Evolutionary conservation across 2,113 vertebrate genomes (phyloP).

Genomic region (Salvator merianae): DNA sequence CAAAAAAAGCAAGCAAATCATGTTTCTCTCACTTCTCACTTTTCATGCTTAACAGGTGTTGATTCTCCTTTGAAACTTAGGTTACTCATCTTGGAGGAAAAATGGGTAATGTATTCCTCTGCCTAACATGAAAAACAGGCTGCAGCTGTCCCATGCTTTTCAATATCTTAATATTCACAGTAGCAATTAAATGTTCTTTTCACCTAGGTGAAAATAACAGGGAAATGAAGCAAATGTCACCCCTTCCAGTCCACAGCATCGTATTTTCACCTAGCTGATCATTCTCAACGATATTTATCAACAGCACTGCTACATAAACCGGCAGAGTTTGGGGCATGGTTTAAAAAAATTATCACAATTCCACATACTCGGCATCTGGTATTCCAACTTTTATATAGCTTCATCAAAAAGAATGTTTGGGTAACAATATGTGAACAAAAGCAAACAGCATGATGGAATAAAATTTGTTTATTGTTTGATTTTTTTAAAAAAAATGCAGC

Average conservation of each 20-base stretch:
- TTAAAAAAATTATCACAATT: slow-evolving; percentile 9
- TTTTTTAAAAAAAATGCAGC: neutral
- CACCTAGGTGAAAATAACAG: slow-evolving; percentile 17
- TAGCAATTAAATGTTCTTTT: slow-evolving; percentile 17
- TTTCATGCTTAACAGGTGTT: slow-evolving; percentile 35
- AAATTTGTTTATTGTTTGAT: slow-evolving; percentile 28
- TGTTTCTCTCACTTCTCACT: slow-evolving; percentile 35
- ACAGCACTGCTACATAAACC: neutral
- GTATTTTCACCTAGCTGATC: slow-evolving; percentile 12
- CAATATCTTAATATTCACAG: slow-evolving; percentile 29
- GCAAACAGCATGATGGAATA: neutral
- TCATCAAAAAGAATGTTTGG: neutral
- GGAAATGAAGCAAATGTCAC: neutral
- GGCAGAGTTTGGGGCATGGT: neutral
- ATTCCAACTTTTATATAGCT: neutral
- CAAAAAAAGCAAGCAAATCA: neutral
- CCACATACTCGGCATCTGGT: neutral
- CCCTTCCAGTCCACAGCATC: neutral
- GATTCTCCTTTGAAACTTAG: slow-evolving; percentile 29
- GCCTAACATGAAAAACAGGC: slow-evolving; percentile 31
- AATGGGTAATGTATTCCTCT: slow-evolving; percentile 24
- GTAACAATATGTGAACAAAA: neutral
- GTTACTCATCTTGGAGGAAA: slow-evolving; percentile 7
- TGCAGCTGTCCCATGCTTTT: slow-evolving; percentile 27
- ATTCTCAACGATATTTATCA: neutral